Percentiles rank a stretch among this genome's conserved stretches.
Conservation (phyloP, 2,113 vertebrate species). For the Cryptotis parvus region DNA sequence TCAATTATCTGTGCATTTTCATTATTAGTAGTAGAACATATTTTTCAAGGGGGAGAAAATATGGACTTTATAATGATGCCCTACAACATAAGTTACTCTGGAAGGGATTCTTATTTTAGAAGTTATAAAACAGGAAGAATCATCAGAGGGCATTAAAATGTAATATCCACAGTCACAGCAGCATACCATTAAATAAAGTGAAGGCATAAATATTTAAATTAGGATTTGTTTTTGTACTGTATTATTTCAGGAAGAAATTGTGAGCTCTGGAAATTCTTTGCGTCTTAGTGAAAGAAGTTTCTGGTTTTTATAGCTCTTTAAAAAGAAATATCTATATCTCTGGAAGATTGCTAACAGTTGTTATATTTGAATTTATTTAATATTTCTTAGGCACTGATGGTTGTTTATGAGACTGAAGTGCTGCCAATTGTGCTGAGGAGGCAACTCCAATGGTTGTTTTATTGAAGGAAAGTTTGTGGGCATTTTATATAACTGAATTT, state of each 20-base stretch:
- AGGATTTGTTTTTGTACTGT: slow-evolving; percentile 58
- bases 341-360: slow-evolving; percentile 68
- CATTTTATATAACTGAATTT: slow-evolving; percentile 48
- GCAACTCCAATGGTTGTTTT: slow-evolving; percentile 53
- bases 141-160: slow-evolving; percentile 60
- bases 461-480: neutral
- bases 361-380: slow-evolving; percentile 68
- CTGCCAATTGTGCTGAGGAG: too few species aligned
- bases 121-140: slow-evolving; percentile 65
- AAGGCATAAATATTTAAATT: slow-evolving; percentile 81
- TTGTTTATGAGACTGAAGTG: too few species aligned
- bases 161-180: slow-evolving; percentile 69
- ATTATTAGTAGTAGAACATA: slow-evolving; percentile 30
- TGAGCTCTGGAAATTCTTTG: slow-evolving; percentile 73
- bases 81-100: slow-evolving; percentile 53
- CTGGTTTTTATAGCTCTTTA: slow-evolving; percentile 32
- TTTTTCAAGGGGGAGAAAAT: slow-evolving; percentile 69
- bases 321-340: slow-evolving; percentile 37
- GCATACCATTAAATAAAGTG: slow-evolving; percentile 67
- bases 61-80: slow-evolving; percentile 58
- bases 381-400: slow-evolving; percentile 62
- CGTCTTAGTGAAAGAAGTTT: slow-evolving; percentile 45
- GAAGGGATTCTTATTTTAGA: slow-evolving; percentile 71
- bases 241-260: slow-evolving; percentile 62
- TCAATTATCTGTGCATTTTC: slow-evolving; percentile 31